Evolutionary conservation across 2,797 vertebrate species (phyloP).

Genomic region (Scolopax rusticola): DNA sequence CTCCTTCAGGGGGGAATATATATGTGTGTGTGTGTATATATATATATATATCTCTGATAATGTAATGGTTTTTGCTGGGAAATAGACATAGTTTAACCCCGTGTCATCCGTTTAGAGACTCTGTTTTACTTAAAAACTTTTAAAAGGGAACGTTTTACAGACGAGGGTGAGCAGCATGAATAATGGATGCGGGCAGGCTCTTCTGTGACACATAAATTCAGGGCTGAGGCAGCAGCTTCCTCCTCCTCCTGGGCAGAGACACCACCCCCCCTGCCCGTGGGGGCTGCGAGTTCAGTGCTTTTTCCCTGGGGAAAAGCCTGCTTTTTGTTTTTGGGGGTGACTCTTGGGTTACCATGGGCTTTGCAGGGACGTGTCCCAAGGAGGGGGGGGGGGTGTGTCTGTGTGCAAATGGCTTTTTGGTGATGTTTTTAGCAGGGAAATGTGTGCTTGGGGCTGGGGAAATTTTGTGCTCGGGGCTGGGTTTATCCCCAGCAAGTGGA

Average conservation of each 20-base stretch:
- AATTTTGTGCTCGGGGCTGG: no score
- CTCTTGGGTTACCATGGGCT: background rate
- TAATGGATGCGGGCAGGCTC: background rate
- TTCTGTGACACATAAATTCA: background rate
- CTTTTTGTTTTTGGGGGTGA: background rate
- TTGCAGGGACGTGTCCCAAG: background rate
- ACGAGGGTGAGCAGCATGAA: background rate
- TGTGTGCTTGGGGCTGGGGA: accelerated
- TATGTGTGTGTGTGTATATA: background rate
- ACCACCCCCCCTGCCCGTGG: accelerated
- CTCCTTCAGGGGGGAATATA: background rate
- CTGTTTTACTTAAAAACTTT: conserved; percentile 27
- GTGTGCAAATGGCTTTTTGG: background rate
- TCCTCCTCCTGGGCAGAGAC: accelerated
- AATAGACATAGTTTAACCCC: conserved; percentile 23
- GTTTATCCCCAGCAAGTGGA: background rate
- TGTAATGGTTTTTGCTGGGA: background rate
- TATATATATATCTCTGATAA: background rate
- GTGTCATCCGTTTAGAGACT: conserved; percentile 2
- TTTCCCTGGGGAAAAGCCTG: background rate
- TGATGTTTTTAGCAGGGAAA: accelerated
- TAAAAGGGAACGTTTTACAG: background rate
- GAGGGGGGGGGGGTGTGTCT: no score
- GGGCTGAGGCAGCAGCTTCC: background rate
- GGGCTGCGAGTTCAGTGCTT: background rate